Base-by-base conservation (phyloP, 2,797 vertebrate species). In the Echiichthys vipera region DNA sequence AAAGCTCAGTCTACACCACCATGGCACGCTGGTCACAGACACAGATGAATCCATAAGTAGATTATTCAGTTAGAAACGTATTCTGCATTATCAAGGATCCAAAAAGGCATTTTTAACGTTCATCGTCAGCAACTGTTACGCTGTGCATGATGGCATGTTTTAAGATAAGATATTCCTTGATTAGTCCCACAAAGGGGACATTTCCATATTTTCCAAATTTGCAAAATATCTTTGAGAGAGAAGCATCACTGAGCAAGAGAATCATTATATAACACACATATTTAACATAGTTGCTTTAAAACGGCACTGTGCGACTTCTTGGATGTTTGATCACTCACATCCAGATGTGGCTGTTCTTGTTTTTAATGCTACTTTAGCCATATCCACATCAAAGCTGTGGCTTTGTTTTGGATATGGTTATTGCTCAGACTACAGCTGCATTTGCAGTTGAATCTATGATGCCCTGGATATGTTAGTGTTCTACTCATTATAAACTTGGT, bases 1-100 rank as follows among this genome's bases (percentile, higher is more conserved):
- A 58, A 65, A 50, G 20, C 42, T 40, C 27, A 27, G 29, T 51
- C 22, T 25, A 78, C 17, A 39, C 36, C 14, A 14, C 6, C 17
- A 42, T 64, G 56, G 39, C 55, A 53, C 7, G 14, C 50, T 54
- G 18, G 29, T 65, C 58, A 78, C 17, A 69, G 51, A 40, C 7
- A 8, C 46, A 65, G 45, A 55, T 49, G 8, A 65, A 57, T 49
- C 29, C 24, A 63, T 9, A 66, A 71, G 14, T 10, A 36, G 7
- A 49, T 45, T 27, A 61, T 45, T 54, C 22, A 30, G 18, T 62
- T 57, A 24, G 12, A 53, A 63, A 29, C 61, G 7, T 39, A 36
- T 42, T 62, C 46, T 63, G 29, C 13, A 58, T 46, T 57, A 22
- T 67, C 22, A 49, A 30, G 10, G 53, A 59, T 49, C 12, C 47